A percentile compares a stretch with the other conserved stretches of the same genome.
Evolutionary conservation across 2,113 vertebrate species (phyloP).

Genomic region (Anser brachyrhynchus): DNA sequence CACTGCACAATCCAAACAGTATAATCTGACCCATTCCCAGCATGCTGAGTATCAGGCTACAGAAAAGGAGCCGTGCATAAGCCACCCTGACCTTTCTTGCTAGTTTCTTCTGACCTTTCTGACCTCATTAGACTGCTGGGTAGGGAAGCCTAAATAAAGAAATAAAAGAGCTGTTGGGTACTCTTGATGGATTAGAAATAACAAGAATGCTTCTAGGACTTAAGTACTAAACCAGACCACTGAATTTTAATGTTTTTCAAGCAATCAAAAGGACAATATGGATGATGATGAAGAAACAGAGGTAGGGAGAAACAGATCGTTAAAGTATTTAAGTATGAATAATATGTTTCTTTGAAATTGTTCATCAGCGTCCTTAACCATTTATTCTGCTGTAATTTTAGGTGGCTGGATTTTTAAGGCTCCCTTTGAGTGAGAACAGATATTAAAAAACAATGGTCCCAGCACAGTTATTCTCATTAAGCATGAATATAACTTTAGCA

Average conservation of each 20-base stretch:
- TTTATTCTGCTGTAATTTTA: not conserved
- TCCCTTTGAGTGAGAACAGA: not conserved
- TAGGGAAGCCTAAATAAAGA: not conserved
- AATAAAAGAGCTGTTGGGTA: slow-evolving; percentile 11
- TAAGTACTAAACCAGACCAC: slow-evolving; percentile 4
- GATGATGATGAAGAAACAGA: not conserved
- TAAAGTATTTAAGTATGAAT: not conserved
- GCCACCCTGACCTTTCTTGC: slow-evolving; percentile 59
- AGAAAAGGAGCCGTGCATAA: slow-evolving; percentile 9
- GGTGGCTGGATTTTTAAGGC: not conserved
- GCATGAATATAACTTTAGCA: not conserved
- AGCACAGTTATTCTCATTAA: slow-evolving; percentile 22
- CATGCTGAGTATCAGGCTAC: slow-evolving; percentile 47
- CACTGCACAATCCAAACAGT: slow-evolving; percentile 23
- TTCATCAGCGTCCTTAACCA: not conserved
- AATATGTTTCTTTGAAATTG: not conserved
- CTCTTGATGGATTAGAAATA: slow-evolving; percentile 52
- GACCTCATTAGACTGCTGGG: slow-evolving; percentile 47
- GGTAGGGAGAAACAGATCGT: not conserved
- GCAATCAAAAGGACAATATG: not conserved
- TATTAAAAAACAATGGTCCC: not conserved
- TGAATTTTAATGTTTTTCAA: slow-evolving; percentile 33
- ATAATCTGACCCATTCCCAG: slow-evolving; percentile 4
- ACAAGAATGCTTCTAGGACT: slow-evolving; percentile 37
- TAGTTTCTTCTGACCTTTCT: slow-evolving; percentile 53